Percentiles rank a stretch among this genome's conserved stretches.
These are phyloP conservation scores for Philaethria dido DNA, from an alignment of 2,888 invertebrate genomes.

Conservation along the genomic window DNA sequence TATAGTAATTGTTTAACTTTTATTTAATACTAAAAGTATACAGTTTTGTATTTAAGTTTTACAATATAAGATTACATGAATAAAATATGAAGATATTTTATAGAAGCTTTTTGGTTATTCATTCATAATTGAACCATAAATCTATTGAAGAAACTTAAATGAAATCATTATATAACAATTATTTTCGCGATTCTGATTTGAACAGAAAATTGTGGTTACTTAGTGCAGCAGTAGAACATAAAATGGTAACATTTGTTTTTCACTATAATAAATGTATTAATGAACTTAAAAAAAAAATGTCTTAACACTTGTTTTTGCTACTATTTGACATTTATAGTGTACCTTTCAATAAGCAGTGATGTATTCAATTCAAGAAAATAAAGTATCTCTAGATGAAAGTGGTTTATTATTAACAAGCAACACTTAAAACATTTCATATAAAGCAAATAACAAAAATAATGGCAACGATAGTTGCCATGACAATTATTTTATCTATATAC, in stretches of 20 bases:
- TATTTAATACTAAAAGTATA: conserved; percentile 37
- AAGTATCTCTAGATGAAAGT: conserved; percentile 14
- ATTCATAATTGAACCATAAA: conserved; percentile 1
- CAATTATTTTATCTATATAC: conserved; percentile 19
- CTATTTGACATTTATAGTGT: conserved; percentile 16
- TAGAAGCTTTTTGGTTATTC: conserved; percentile 19
- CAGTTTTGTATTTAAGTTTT: conserved; percentile 32
- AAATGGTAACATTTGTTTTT: neutral
- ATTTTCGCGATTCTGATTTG: neutral
- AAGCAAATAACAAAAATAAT: conserved; percentile 2
- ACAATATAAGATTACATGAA: conserved; percentile 25
- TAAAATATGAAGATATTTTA: conserved; percentile 18
- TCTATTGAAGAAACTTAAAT: neutral
- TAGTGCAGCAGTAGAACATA: neutral
- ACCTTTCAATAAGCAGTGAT: conserved; percentile 22
- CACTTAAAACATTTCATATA: neutral
- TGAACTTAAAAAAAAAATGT: neutral
- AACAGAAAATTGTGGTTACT: neutral
- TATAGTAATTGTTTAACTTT: conserved; percentile 25
- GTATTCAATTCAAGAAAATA: conserved; percentile 31
- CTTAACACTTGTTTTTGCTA: conserved; percentile 7
- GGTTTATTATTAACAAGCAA: conserved; percentile 27
- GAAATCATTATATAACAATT: neutral
- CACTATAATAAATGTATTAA: neutral
- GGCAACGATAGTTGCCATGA: conserved; percentile 32